These are phyloP conservation scores for Flexamia atlantica DNA, from an alignment of 2,888 invertebrate genomes.

Conservation along the genomic window DNA sequence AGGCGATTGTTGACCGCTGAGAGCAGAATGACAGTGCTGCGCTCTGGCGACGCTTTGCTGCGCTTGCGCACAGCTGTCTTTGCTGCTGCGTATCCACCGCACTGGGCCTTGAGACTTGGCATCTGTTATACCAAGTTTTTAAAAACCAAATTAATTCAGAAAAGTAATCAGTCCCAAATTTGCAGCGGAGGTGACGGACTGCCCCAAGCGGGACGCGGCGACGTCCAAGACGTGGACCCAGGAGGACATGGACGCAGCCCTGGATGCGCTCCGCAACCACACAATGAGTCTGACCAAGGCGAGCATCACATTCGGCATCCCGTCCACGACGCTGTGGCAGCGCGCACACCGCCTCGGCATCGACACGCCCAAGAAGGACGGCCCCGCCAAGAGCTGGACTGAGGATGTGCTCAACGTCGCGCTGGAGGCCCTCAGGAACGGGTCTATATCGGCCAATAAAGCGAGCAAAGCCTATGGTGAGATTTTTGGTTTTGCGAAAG, in stretches of 20 bases:
- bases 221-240: slow-evolving; percentile 89
- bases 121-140: too few relatives aligned
- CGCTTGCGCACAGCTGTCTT: too few relatives aligned
- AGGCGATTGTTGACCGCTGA: too few relatives aligned
- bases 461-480: slow-evolving; percentile 92
- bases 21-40: too few relatives aligned
- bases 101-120: too few relatives aligned
- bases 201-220: slow-evolving; percentile 55
- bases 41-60: too few relatives aligned
- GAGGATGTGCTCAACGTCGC: slow-evolving; percentile 90
- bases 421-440: slow-evolving; percentile 88
- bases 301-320: slow-evolving; percentile 91
- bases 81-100: too few relatives aligned
- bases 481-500: too few relatives aligned
- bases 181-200: slow-evolving; percentile 24
- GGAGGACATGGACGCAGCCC: slow-evolving; percentile 92
- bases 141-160: too few relatives aligned
- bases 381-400: slow-evolving; percentile 92
- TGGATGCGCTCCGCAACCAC: slow-evolving; percentile 90
- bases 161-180: not conserved
- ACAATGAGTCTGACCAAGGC: slow-evolving; percentile 94
- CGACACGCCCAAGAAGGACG: slow-evolving; percentile 94
- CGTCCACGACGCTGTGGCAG: slow-evolving; percentile 95
- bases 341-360: slow-evolving; percentile 92
- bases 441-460: slow-evolving; percentile 93